Evolutionary conservation across 2,888 invertebrate genomes (phyloP), one percentile per base, ranked within the genome.

Genomic region (Tolmerus cingulatus): DNA sequence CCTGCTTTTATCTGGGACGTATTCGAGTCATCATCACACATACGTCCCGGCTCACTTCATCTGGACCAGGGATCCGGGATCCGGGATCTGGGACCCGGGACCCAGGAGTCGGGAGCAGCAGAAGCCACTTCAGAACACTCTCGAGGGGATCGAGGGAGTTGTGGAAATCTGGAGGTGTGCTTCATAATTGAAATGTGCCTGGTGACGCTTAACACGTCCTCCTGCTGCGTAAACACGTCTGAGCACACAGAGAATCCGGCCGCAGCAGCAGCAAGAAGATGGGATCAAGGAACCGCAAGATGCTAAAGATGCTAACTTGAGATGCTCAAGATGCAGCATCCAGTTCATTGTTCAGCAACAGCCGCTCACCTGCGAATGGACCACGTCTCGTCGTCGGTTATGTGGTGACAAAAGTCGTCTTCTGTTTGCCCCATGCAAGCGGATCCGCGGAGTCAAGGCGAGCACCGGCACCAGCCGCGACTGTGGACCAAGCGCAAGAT

Each of bases 1-100:
- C 87, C 87, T 87, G 82, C 81, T 87, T 84, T 87, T 87, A 87
- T 84, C 87, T 87, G 40, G 34, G 55, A 84, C 77, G 77, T 51
- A 57, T 87, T 84, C 74, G 51, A 55, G 51, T 82, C 84, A 84
- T 84, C 76, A 87, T 87, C 77, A 86, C 77, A 46, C 74, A 77
- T 77, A 74, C 46, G 55, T 74, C 37, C 57, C 86, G 19, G 66
- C 37, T 57, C 66, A 76, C 37, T 51, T 51, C 76, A 74, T 77
- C 76, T 8, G 76, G 23, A 66, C 12, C 23, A 0, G 27, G 46
- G 40, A 55, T 0, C 34, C 30, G 34, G n/a, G n/a, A n/a, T 0
- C 34, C 30, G 34, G 76, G 23, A 66, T 8, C 23, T 0, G 27
- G 46, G 40, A 55, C 1, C 34, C 30, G 34, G n/a, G n/a, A n/a